Conservation (phyloP, 2,888 invertebrate species). For the Neoascia interrupta region DNA sequence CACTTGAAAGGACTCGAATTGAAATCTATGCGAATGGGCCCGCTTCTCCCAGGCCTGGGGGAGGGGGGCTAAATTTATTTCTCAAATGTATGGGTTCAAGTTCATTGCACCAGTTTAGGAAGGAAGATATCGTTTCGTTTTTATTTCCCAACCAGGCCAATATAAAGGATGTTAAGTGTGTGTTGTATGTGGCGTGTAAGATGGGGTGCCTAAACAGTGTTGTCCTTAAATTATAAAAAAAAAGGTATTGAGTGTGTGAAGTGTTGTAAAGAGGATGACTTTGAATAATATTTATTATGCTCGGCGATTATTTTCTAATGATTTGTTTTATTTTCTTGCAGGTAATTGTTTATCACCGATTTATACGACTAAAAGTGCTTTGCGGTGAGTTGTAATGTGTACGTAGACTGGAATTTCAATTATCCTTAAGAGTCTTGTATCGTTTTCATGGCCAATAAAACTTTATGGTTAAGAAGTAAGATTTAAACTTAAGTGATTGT, state of each 20-base stretch:
- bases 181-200: constrained; percentile 34
- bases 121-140: constrained; percentile 23
- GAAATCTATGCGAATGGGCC: not conserved
- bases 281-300: constrained; percentile 8
- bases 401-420: too few species aligned
- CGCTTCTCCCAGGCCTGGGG: not conserved
- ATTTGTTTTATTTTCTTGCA: constrained; percentile 29
- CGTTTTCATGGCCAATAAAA: too few species aligned
- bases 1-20: constrained; percentile 22
- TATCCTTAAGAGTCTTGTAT: too few species aligned
- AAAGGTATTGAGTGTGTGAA: not conserved
- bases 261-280: not conserved
- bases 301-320: constrained; percentile 14
- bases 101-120: constrained; percentile 33
- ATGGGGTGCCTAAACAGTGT: constrained; percentile 3
- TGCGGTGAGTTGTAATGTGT: too few species aligned
- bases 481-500: too few species aligned
- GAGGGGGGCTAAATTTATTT: constrained; percentile 15
- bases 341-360: constrained; percentile 34
- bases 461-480: too few species aligned
- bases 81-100: constrained; percentile 44
- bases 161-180: constrained; percentile 1
- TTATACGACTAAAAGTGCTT: too few species aligned
- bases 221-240: not conserved
- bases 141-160: constrained; percentile 21